A percentile compares a stretch with the other conserved stretches of the same genome.
phyloP scores from a whole-genome alignment of 2,888 invertebrate species.

The Aspidiotus destructor region DNA sequence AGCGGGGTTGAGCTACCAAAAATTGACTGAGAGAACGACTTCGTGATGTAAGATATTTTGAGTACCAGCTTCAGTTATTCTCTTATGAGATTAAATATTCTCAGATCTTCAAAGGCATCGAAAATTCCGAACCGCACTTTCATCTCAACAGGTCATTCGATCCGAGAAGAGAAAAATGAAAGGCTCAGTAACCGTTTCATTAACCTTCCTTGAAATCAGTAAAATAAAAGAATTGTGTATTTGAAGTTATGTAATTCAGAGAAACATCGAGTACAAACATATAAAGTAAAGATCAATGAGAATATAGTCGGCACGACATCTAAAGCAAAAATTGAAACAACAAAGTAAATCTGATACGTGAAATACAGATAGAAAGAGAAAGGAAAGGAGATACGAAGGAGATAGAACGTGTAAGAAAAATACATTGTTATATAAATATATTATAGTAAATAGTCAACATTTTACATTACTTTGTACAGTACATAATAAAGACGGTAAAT shows the following conservation, averaged over 20 bases:
- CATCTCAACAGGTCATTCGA: too few relatives aligned
- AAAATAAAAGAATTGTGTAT: not conserved
- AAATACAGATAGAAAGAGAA: conserved; percentile 13
- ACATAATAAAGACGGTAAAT: conserved; percentile 18
- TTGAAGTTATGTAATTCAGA: conserved; percentile 25
- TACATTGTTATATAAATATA: too few relatives aligned
- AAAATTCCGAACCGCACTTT: too few relatives aligned
- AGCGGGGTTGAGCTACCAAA: too few relatives aligned
- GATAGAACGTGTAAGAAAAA: conserved; percentile 12
- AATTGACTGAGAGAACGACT: too few relatives aligned
- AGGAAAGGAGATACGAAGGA: conserved; percentile 19
- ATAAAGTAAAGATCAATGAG: conserved; percentile 30
- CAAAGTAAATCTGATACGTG: conserved; percentile 11
- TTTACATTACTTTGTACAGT: conserved; percentile 15
- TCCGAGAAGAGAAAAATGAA: not conserved
- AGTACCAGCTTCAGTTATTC: too few relatives aligned
- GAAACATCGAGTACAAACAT: conserved; percentile 31
- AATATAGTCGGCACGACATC: conserved; percentile 31
- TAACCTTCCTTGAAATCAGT: not conserved
- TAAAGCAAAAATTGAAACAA: conserved; percentile 28
- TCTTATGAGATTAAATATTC: too few relatives aligned
- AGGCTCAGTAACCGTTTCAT: not conserved
- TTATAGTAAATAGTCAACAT: conserved; percentile 15
- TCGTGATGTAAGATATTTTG: too few relatives aligned
- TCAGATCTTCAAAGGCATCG: too few relatives aligned